Base-by-base conservation (phyloP, 1,140 invertebrate species). In the Macrobrachium rosenbergii region DNA sequence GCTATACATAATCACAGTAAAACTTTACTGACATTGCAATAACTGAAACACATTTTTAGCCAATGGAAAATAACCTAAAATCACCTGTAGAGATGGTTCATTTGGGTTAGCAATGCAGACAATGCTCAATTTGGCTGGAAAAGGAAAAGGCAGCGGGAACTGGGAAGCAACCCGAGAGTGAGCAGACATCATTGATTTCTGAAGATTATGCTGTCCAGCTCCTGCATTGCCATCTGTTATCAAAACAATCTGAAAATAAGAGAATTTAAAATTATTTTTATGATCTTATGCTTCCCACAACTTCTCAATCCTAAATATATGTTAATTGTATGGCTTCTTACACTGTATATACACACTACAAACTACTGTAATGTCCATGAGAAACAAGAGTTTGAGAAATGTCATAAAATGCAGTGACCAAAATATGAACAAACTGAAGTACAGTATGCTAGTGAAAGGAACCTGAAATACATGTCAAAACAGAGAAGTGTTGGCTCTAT, bases 81-180 rank as follows among this genome's bases (percentile, higher is more conserved):
- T 90, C 45, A 89, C 87, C 83, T 88, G 88, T 10, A 90, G 69
- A 28, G 72, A 77, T 52, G 91, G 85, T 64, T 93, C 92, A 89
- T 90, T 90, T 11, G 91, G 90, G 88, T 91, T 92, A 72, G 91
- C 93, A 60, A 97, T 92, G 88, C 95, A 95, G 59, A 97, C 92
- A 16, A 97, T 91, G 91, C 95, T 95, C 87, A 98, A 93, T 93
- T 96, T 96, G 86, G 95, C 95, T 58, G 96, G 96, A 92, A 96
- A 97, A 17, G 95, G 93, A 92, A 97, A 96, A 16, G 96, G 96
- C 37, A 97, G 92, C 8, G 94, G 93, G 91, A 96, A 95, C 87
- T 89, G 69, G 12, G 87, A 83, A 23, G 75, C 67, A 21, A 82
- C 87, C 45, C 87, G 89, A n/a, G 86, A 83, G 75, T 85, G 86